Evolutionary conservation across 1,140 invertebrate species (phyloP), one percentile per base, ranked within the genome.

Genomic region (Xylocopa sonorina): DNA sequence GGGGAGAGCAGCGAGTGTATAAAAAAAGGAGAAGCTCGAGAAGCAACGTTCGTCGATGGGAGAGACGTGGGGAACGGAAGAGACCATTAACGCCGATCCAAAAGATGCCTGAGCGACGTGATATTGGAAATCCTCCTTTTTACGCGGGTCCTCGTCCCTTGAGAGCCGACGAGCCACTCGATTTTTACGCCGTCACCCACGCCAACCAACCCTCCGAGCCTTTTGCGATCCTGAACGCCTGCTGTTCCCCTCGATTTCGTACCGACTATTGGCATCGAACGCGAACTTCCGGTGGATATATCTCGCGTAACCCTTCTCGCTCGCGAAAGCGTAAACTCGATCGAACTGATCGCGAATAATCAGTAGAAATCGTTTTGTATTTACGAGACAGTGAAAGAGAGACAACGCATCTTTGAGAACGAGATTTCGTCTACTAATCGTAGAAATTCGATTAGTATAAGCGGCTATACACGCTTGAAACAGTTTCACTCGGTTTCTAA

Each of bases 31-130:
- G 29, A 62, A 75, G 41, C 64, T 63, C 41, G 38, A 16, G 27
- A 73, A 51, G 50, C 46, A 51, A 46, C 38, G 51, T 34, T 41
- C 48, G 24, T 60, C 43, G 58, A 68, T 16, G 46, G 51, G 7
- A 63, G 60, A 66, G n/a, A 43, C 50, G 77, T 48, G n/a, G 63
- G 10, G 34, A 57, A 68, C 32, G 57, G 71, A 66, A 75, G 68
- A 29, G 46, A 43, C 57, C 57, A 81, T 84, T 85, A 84, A 84
- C 62, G 81, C 57, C 60, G 63, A 74, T 85, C 62, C 57, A 29
- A 81, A 81, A 85, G 68, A 77, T 80, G 78, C 78, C 41, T 80
- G 43, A 71, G 62, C 48, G 51, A 58, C 50, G 58, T 67, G 63
- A 81, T 81, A 76, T 72, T 80, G 41, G 50, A 83, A 64, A 43